Evolutionary conservation across 2,888 invertebrate genomes (phyloP).

Genomic region (Micropterix aruncella): DNA sequence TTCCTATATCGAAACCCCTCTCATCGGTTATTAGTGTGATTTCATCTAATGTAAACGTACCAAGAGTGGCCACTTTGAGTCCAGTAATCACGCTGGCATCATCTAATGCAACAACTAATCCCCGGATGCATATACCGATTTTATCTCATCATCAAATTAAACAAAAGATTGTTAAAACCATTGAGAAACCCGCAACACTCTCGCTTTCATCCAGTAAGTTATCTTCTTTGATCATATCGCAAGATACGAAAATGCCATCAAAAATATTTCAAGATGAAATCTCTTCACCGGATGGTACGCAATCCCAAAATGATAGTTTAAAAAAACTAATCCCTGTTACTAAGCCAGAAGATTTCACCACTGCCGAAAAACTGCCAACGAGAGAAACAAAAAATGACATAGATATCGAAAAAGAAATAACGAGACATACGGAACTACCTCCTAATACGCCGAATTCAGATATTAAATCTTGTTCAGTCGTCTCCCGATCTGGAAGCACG

Average conservation of each 20-base stretch:
- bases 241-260: constrained; percentile 45
- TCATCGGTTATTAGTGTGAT: constrained; percentile 36
- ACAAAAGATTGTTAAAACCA: constrained; percentile 36
- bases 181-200: constrained; percentile 35
- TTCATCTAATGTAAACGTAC: constrained; percentile 23
- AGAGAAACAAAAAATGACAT: constrained; percentile 21
- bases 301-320: constrained; percentile 22
- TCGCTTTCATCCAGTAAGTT: constrained; percentile 37
- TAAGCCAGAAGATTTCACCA: not conserved
- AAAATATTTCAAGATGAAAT: constrained; percentile 56
- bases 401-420: constrained; percentile 35
- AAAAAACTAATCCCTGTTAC: not conserved
- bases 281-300: constrained; percentile 40
- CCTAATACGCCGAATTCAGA: constrained; percentile 28
- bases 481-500: constrained; percentile 20
- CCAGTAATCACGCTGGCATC: constrained; percentile 29
- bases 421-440: constrained; percentile 35
- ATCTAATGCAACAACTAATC: constrained; percentile 20
- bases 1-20: constrained; percentile 27
- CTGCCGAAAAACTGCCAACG: not conserved
- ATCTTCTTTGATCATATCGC: constrained; percentile 40
- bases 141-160: constrained; percentile 35
- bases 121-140: constrained; percentile 30
- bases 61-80: constrained; percentile 25
- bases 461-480: constrained; percentile 19